A percentile compares a stretch with the other conserved stretches of the same genome.
phyloP scores from a whole-genome alignment of 2,888 invertebrate species.

The Lepetodrilus schrolli region DNA sequence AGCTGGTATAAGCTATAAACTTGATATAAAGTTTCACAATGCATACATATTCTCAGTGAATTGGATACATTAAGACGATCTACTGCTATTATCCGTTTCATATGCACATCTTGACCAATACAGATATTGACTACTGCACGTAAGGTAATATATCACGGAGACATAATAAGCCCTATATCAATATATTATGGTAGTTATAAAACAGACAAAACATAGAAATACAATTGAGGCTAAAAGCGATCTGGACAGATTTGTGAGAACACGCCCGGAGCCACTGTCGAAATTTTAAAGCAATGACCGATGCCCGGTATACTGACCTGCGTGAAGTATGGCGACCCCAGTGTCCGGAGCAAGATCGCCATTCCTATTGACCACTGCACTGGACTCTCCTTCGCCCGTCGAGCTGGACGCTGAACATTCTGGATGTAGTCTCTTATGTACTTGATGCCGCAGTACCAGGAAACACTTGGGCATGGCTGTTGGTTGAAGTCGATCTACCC shows the following conservation, averaged over 20 bases:
- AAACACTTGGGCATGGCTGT: constrained; percentile 42
- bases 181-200: too few species aligned
- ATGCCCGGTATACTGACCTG: not conserved
- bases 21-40: too few species aligned
- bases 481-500: not conserved
- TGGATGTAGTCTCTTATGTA: constrained; percentile 27
- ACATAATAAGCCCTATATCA: too few species aligned
- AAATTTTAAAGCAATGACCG: not conserved
- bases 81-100: too few species aligned
- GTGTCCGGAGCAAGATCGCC: constrained; percentile 17
- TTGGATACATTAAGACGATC: too few species aligned
- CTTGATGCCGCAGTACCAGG: constrained; percentile 34
- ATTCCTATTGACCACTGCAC: not conserved
- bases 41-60: too few species aligned
- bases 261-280: not conserved
- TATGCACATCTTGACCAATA: too few species aligned
- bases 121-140: too few species aligned
- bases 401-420: not conserved
- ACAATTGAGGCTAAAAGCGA: not conserved
- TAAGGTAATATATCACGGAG: too few species aligned
- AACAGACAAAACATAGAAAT: too few species aligned
- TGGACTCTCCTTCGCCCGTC: not conserved
- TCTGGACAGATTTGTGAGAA: not conserved
- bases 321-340: not conserved
- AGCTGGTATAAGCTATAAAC: too few species aligned